phyloP scores from a whole-genome alignment of 1,140 invertebrate species.

The Zaprionus lachaisei region DNA sequence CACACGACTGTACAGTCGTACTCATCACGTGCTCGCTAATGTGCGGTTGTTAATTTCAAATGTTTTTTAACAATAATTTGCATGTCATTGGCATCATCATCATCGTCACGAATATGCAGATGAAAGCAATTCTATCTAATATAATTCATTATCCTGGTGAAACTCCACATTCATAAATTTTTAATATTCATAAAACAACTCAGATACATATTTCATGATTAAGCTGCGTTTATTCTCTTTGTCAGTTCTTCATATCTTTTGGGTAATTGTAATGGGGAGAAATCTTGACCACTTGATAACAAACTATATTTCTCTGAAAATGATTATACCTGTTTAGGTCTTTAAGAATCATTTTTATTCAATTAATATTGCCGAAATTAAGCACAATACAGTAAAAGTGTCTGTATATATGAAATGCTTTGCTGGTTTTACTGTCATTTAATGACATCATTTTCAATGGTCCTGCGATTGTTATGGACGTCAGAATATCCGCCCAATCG shows the following conservation, averaged over 20 bases:
- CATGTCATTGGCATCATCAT: slow-evolving; percentile 31
- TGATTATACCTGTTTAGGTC: neutral
- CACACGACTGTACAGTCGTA: neutral
- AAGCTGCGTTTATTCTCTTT: too few relatives aligned
- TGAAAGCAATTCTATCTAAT: slow-evolving; percentile 41
- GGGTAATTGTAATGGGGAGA: neutral
- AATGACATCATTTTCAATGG: slow-evolving; percentile 63
- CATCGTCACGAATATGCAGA: slow-evolving; percentile 48
- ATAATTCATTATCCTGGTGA: slow-evolving; percentile 36
- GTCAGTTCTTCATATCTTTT: neutral
- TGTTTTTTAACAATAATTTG: slow-evolving; percentile 54
- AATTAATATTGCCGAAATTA: slow-evolving; percentile 46
- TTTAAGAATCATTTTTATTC: neutral
- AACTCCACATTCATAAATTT: slow-evolving; percentile 9
- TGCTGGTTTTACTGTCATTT: slow-evolving; percentile 41
- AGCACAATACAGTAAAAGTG: slow-evolving; percentile 1
- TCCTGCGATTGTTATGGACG: slow-evolving; percentile 52
- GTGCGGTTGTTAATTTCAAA: slow-evolving; percentile 41
- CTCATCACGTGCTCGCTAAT: slow-evolving; percentile 46
- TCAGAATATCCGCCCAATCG: slow-evolving; percentile 39
- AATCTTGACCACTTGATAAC: neutral
- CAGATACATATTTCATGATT: too few relatives aligned
- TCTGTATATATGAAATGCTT: slow-evolving; percentile 11
- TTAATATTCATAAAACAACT: neutral
- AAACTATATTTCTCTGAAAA: neutral